Percentiles rank a stretch among this genome's conserved stretches.
Evolutionary conservation across 2,797 vertebrate species (phyloP).

Genomic region (Okamejei kenojei): DNA sequence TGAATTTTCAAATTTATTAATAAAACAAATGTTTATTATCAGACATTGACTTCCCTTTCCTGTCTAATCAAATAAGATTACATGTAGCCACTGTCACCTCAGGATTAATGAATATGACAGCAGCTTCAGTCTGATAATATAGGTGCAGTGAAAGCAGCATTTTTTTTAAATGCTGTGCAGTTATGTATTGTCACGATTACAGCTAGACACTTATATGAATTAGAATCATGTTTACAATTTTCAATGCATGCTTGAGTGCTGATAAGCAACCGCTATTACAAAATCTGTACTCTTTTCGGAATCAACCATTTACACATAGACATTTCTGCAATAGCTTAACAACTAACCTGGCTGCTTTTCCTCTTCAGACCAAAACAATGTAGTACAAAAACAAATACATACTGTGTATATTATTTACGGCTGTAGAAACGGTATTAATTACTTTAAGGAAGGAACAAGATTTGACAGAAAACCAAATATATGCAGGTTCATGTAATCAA

Average conservation of each 20-base stretch:
- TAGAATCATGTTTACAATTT: conserved; percentile 40
- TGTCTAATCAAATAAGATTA: conserved; percentile 4
- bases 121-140: conserved; percentile 33
- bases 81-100: not conserved
- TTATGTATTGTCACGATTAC: conserved; percentile 39
- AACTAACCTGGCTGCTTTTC: not conserved
- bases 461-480: not conserved
- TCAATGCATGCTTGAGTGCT: conserved; percentile 31
- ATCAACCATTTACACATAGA: not conserved
- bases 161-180: conserved; percentile 41
- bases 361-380: conserved; percentile 24
- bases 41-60: not conserved
- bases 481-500: not conserved
- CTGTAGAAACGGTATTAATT: no score
- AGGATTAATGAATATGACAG: not conserved
- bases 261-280: conserved; percentile 40
- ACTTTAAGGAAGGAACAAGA: not conserved
- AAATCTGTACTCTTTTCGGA: conserved; percentile 35
- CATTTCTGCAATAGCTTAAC: conserved; percentile 14
- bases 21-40: conserved; percentile 11
- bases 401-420: not conserved
- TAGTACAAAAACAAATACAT: not conserved
- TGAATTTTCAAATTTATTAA: conserved; percentile 26
- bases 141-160: conserved; percentile 39
- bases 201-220: conserved; percentile 40